Base-by-base conservation (phyloP, 2,113 vertebrate species). In the Rhinolophus sinicus region DNA sequence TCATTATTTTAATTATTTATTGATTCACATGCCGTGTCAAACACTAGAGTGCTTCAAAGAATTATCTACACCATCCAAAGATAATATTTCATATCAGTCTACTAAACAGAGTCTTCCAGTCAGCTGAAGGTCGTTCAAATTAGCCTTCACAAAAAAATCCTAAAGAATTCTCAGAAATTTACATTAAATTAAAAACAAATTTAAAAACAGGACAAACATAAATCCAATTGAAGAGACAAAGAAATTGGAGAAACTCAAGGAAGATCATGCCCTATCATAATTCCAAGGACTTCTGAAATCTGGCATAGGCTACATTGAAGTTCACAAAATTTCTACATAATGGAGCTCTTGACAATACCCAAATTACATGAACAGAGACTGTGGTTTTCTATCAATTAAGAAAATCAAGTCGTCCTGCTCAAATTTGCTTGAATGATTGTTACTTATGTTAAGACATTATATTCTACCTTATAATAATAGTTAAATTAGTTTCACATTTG, bases 1-100 rank as follows among this genome's bases (percentile, higher is more conserved):
- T 94, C n/a, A 92, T 95, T 93, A 97, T 95, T 98, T 95, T 96
- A 91, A 93, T 85, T 94, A 97, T 93, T 97, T 97, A 97, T 96
- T 97, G 93, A 95, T 69, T 47, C 67, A 58, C 47, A 85, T 56
- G 97, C 81, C 30, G 67, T 83, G 94, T 94, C 84, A 40, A 94
- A 92, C 65, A 91, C 69, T 84, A 18, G 69, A 60, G 40, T 83
- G 80, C n/a, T 97, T 95, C 90, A 84, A 90, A 96, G 92, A 93
- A 72, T 97, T 98, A 89, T 60, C 64, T 77, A 65, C 33, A 92
- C 65, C 69, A 82, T 82, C 2, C 5, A 90, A 96, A 96, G 72
- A 92, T 91, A 97, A 73, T 0, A 0, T 92, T 85, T 86, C n/a
- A 78, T 70, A 81, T 60, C 84, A 93, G 50, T 62, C 65, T 93